A percentile compares a stretch with the other conserved stretches of the same genome.
These are phyloP conservation scores for Caenorhabditis angaria DNA, from an alignment of 2,888 invertebrate genomes.

Conservation along the genomic window DNA sequence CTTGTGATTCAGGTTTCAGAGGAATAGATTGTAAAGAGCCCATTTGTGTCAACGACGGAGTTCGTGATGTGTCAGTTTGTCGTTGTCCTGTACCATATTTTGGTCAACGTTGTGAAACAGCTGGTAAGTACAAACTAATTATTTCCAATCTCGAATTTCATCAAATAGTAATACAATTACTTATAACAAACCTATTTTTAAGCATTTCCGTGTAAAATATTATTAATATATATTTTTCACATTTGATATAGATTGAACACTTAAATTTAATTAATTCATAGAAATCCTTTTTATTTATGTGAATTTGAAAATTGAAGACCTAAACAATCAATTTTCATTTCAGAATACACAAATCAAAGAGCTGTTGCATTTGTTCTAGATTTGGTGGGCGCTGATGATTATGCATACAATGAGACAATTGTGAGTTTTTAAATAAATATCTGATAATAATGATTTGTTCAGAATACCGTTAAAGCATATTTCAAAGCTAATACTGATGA, in stretches of 20 bases:
- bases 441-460: not conserved
- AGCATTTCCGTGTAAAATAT: too few relatives aligned
- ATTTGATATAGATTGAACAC: too few relatives aligned
- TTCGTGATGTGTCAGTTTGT: constrained; percentile 24
- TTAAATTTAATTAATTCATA: too few relatives aligned
- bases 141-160: too few relatives aligned
- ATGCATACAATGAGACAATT: constrained; percentile 24
- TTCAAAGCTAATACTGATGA: not conserved
- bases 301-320: not conserved
- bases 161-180: too few relatives aligned
- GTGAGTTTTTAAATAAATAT: constrained; percentile 10
- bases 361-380: constrained; percentile 33
- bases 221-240: too few relatives aligned
- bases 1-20: constrained; percentile 8
- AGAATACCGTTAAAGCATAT: constrained; percentile 6
- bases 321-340: not conserved
- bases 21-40: constrained; percentile 33
- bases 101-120: constrained; percentile 16
- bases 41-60: constrained; percentile 18
- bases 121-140: not conserved
- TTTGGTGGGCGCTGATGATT: constrained; percentile 21
- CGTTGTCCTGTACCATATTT: constrained; percentile 14
- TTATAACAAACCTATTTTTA: too few relatives aligned
- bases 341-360: constrained; percentile 1
- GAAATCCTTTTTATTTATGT: not conserved